Conservation (phyloP, 2,888 invertebrate species). For the Caenorhabditis wallacei region DNA sequence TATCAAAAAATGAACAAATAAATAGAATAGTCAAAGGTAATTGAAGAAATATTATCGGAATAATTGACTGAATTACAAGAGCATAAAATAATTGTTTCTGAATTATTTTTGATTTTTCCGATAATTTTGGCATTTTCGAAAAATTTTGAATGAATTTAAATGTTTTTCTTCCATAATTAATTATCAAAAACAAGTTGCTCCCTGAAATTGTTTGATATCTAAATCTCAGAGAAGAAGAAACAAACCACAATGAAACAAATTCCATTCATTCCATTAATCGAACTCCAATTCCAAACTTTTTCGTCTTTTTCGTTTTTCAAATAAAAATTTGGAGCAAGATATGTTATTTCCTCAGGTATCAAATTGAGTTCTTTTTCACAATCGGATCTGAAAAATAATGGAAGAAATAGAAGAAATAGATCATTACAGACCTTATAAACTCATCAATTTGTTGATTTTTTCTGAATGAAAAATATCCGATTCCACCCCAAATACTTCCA, state of each 20-base stretch:
- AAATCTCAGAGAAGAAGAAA: neutral
- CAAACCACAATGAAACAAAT: slow-evolving; percentile 11
- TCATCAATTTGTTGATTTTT: slow-evolving; percentile 10
- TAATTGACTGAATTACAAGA: slow-evolving; percentile 20
- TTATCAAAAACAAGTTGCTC: neutral
- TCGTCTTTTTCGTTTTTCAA: neutral
- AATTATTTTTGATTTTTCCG: neutral
- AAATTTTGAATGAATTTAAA: neutral
- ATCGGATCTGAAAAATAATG: slow-evolving; percentile 1
- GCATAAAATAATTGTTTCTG: slow-evolving; percentile 42
- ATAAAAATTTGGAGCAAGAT: slow-evolving; percentile 35
- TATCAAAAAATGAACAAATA: slow-evolving; percentile 6
- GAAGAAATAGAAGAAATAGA: neutral
- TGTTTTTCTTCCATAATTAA: slow-evolving; percentile 10
- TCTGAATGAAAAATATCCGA: slow-evolving; percentile 17
- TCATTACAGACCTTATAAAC: slow-evolving; percentile 16
- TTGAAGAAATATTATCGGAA: slow-evolving; percentile 28
- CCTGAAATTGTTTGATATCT: slow-evolving; percentile 5
- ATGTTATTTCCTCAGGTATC: slow-evolving; percentile 6
- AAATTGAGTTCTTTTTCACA: slow-evolving; percentile 8
- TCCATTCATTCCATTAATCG: slow-evolving; percentile 17
- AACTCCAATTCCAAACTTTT: slow-evolving; percentile 19
- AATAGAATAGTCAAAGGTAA: slow-evolving; percentile 27
- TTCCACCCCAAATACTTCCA: slow-evolving; percentile 23
- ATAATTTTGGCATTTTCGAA: neutral